phyloP scores from a whole-genome alignment of 2,797 vertebrate genomes.

The Pempheris klunzingeri region DNA sequence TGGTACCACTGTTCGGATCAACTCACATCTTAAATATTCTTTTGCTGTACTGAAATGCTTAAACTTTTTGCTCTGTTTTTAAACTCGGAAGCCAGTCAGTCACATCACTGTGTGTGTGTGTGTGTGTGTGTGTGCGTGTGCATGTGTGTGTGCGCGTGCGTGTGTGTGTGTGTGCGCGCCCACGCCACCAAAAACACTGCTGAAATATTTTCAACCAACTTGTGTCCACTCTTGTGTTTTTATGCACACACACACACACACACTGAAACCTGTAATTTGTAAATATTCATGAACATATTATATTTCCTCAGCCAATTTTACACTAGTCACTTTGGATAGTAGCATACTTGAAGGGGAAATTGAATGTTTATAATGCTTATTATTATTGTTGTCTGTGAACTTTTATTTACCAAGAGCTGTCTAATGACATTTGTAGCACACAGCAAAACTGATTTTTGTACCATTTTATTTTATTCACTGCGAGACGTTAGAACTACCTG shows the following conservation, averaged over 20 bases:
- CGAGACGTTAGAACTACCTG: slow-evolving; percentile 72
- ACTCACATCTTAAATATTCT: slow-evolving; percentile 61
- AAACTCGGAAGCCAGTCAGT: slow-evolving; percentile 54
- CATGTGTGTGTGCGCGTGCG: neutral
- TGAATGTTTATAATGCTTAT: slow-evolving; percentile 77
- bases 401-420: slow-evolving; percentile 72
- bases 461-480: slow-evolving; percentile 79
- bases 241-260: neutral
- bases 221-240: slow-evolving; percentile 4
- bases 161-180: neutral
- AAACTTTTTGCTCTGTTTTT: slow-evolving; percentile 41
- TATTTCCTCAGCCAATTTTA: slow-evolving; percentile 80
- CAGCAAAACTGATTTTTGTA: slow-evolving; percentile 77
- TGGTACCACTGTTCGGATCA: slow-evolving; percentile 23
- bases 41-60: slow-evolving; percentile 49
- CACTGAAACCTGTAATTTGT: slow-evolving; percentile 76
- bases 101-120: slow-evolving; percentile 49
- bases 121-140: slow-evolving; percentile 10
- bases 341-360: slow-evolving; percentile 85
- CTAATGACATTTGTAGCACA: slow-evolving; percentile 79
- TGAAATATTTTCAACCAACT: slow-evolving; percentile 28
- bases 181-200: slow-evolving; percentile 32
- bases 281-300: slow-evolving; percentile 74
- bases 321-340: slow-evolving; percentile 88
- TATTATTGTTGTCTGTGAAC: slow-evolving; percentile 70